A percentile compares a stretch with the other conserved stretches of the same genome.
Conservation (phyloP, 2,888 invertebrate genomes). For the Meteorus cinctellus region DNA sequence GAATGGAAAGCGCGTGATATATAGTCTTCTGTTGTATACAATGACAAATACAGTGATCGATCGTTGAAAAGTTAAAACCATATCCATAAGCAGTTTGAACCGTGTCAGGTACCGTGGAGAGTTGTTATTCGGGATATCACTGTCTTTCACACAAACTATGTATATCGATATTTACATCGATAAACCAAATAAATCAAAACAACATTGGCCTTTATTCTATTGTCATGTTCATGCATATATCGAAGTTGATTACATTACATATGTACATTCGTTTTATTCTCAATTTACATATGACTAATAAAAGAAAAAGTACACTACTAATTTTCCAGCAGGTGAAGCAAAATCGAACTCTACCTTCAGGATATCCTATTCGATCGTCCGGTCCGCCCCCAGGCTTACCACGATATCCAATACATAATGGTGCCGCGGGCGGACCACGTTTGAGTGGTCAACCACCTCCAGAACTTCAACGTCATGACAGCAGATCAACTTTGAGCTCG, state of each 20-base stretch:
- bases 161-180: too few relatives aligned
- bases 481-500: constrained; percentile 73
- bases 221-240: too few relatives aligned
- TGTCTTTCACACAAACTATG: constrained; percentile 38
- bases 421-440: constrained; percentile 72
- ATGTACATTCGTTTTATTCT: neutral
- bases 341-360: constrained; percentile 52
- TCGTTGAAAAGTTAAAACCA: neutral
- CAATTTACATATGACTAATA: neutral
- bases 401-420: constrained; percentile 63
- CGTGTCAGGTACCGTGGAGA: constrained; percentile 52
- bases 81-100: too few relatives aligned
- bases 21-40: neutral
- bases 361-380: constrained; percentile 61
- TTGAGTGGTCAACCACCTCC: constrained; percentile 76
- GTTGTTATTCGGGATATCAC: constrained; percentile 59
- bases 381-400: constrained; percentile 57
- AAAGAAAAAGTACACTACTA: constrained; percentile 20
- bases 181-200: too few relatives aligned
- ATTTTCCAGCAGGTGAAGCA: constrained; percentile 60
- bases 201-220: too few relatives aligned
- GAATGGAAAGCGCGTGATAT: neutral
- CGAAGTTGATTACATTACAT: neutral
- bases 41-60: constrained; percentile 23
- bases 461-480: constrained; percentile 74